Evolutionary conservation across 2,888 invertebrate species (phyloP).

Genomic region (Copidosoma aretas): DNA sequence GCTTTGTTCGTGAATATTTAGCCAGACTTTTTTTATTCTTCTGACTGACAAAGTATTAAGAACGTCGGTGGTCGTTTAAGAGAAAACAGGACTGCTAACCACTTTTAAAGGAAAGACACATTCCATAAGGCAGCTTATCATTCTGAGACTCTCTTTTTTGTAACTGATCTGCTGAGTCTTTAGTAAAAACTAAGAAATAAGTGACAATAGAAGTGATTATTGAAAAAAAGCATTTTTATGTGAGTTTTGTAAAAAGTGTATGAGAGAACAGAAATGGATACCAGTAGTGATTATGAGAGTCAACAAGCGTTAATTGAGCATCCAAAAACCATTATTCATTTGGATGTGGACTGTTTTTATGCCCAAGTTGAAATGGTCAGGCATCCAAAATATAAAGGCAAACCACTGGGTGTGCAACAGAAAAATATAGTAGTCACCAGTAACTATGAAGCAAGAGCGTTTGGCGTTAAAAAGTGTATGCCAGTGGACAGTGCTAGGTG

Average conservation of each 20-base stretch:
- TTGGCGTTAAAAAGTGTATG: slow-evolving; percentile 82
- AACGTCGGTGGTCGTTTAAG: slow-evolving; percentile 22
- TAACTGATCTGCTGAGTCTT: slow-evolving; percentile 21
- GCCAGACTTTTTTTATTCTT: slow-evolving; percentile 36
- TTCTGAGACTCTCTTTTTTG: slow-evolving; percentile 10
- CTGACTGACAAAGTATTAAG: slow-evolving; percentile 11
- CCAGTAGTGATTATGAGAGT: slow-evolving; percentile 52
- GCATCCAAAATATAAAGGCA: slow-evolving; percentile 71
- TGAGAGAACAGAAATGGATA: slow-evolving; percentile 52
- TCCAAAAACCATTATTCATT: slow-evolving; percentile 76
- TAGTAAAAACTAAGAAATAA: background rate
- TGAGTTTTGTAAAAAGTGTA: slow-evolving; percentile 14
- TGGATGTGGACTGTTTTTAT: slow-evolving; percentile 86
- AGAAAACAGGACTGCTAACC: slow-evolving; percentile 34
- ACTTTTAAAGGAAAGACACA: slow-evolving; percentile 31
- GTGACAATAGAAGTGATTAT: slow-evolving; percentile 4
- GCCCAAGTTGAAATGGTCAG: slow-evolving; percentile 84
- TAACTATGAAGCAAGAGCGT: slow-evolving; percentile 80
- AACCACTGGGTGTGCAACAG: slow-evolving; percentile 83
- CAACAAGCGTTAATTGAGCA: slow-evolving; percentile 62
- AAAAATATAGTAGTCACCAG: slow-evolving; percentile 85
- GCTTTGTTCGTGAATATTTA: slow-evolving; percentile 1
- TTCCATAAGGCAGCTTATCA: slow-evolving; percentile 30
- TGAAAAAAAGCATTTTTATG: background rate
- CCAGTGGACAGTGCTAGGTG: slow-evolving; percentile 75